These are phyloP conservation scores for Ptychodera flava DNA, from an alignment of 35 echinoderm and acorn worm genomes.

Conservation along the genomic window DNA sequence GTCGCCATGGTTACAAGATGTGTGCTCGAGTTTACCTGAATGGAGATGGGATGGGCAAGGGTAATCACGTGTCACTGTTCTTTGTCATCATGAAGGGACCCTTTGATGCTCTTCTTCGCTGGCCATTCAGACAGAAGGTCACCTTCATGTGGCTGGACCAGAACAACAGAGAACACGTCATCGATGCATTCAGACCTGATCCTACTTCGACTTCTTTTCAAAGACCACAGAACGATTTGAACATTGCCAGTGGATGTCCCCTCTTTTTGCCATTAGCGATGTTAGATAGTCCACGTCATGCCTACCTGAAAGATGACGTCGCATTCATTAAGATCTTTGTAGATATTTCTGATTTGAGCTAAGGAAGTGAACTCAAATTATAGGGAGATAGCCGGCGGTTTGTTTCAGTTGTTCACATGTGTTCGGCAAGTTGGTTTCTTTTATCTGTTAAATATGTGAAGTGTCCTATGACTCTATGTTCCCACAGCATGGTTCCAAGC, in stretches of 20 bases:
- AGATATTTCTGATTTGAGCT: slow-evolving; percentile 25
- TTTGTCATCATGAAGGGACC: slow-evolving; percentile 47
- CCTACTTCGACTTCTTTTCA: slow-evolving; percentile 31
- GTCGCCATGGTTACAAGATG: slow-evolving; percentile 37
- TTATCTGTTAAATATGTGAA: too few relatives aligned
- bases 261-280: slow-evolving; percentile 28
- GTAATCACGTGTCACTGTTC: slow-evolving; percentile 38
- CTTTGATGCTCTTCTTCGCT: slow-evolving; percentile 29
- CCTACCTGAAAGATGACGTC: slow-evolving; percentile 50
- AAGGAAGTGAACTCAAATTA: too few relatives aligned
- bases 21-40: slow-evolving; percentile 44
- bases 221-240: slow-evolving; percentile 52
- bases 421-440: too few relatives aligned
- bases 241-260: slow-evolving; percentile 66
- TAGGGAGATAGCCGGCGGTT: too few relatives aligned
- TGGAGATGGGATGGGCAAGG: slow-evolving; percentile 49
- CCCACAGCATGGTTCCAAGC: too few relatives aligned
- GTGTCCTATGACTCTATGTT: too few relatives aligned
- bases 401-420: too few relatives aligned
- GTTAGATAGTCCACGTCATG: not conserved
- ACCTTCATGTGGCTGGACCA: slow-evolving; percentile 23
- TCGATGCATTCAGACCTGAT: slow-evolving; percentile 42
- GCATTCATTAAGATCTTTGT: slow-evolving; percentile 53
- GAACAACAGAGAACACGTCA: slow-evolving; percentile 13
- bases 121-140: slow-evolving; percentile 39